phyloP scores from a whole-genome alignment of 2,113 vertebrate species.

The Rhipidura dahli region DNA sequence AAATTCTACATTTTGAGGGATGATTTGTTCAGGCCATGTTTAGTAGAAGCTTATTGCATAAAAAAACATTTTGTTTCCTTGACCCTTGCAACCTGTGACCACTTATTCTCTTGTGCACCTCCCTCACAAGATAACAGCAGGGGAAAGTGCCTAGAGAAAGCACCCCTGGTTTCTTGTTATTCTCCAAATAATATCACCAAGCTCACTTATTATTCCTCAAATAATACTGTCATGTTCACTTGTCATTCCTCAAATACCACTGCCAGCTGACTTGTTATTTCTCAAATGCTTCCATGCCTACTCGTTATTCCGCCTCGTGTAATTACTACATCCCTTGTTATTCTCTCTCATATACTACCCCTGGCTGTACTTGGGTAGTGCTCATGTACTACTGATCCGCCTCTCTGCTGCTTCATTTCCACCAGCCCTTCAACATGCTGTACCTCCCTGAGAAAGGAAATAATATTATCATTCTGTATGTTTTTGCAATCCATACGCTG shows the following conservation, averaged over 20 bases:
- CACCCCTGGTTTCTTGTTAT: constrained; percentile 49
- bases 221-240: constrained; percentile 64
- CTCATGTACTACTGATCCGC: constrained; percentile 6
- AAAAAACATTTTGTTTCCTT: constrained; percentile 66
- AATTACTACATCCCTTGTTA: constrained; percentile 67
- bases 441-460: neutral
- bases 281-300: constrained; percentile 41
- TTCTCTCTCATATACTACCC: constrained; percentile 49
- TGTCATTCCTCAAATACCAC: constrained; percentile 55
- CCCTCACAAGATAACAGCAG: neutral
- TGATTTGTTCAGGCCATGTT: constrained; percentile 81
- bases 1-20: constrained; percentile 81
- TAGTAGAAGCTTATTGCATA: constrained; percentile 77
- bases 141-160: constrained; percentile 29
- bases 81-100: constrained; percentile 68
- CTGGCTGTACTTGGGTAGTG: constrained; percentile 26
- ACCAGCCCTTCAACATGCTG: neutral
- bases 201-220: constrained; percentile 62
- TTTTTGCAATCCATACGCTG: neutral
- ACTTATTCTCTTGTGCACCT: constrained; percentile 52
- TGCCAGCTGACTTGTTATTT: constrained; percentile 62
- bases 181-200: constrained; percentile 58
- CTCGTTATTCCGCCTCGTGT: constrained; percentile 34
- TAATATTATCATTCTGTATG: neutral
- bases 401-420: constrained; percentile 33